These are phyloP conservation scores for Phalera bucephala DNA, from an alignment of 2,888 invertebrate genomes.

Conservation along the genomic window DNA sequence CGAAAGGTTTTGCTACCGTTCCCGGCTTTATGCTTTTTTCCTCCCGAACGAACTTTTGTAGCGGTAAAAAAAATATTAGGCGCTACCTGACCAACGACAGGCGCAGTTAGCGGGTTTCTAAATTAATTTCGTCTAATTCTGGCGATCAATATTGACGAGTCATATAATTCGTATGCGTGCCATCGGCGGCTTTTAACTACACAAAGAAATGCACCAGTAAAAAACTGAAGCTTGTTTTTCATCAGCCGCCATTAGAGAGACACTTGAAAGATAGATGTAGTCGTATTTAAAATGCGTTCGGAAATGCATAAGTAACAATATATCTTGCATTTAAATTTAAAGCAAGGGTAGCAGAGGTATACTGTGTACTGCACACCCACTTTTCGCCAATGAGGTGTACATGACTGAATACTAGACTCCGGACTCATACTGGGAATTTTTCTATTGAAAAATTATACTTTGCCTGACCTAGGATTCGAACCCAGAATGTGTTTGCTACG, in stretches of 20 bases:
- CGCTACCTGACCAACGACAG: slow-evolving; percentile 62
- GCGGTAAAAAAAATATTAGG: slow-evolving; percentile 43
- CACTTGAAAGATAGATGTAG: slow-evolving; percentile 71
- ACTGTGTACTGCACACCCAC: too few relatives aligned
- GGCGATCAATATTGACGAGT: slow-evolving; percentile 65
- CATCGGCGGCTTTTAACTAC: slow-evolving; percentile 63
- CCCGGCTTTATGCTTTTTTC: slow-evolving; percentile 50
- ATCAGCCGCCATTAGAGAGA: slow-evolving; percentile 68
- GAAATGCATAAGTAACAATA: slow-evolving; percentile 14
- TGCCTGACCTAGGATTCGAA: too few relatives aligned
- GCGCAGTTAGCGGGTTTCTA: slow-evolving; percentile 52
- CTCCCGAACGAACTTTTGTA: slow-evolving; percentile 43
- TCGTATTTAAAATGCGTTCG: slow-evolving; percentile 30
- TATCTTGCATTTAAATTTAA: slow-evolving; percentile 9
- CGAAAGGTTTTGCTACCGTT: slow-evolving; percentile 74
- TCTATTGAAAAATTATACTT: too few relatives aligned
- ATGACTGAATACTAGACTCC: too few relatives aligned
- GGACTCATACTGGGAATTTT: too few relatives aligned
- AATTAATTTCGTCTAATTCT: slow-evolving; percentile 75
- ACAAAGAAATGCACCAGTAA: slow-evolving; percentile 41
- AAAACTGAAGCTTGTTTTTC: slow-evolving; percentile 63
- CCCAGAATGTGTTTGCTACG: too few relatives aligned
- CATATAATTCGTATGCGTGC: slow-evolving; percentile 61
- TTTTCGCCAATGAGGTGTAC: too few relatives aligned
- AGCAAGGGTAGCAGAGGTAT: slow-evolving; percentile 4